Conservation (phyloP, 2,888 invertebrate genomes). For the Thysanoteuthis rhombus region DNA sequence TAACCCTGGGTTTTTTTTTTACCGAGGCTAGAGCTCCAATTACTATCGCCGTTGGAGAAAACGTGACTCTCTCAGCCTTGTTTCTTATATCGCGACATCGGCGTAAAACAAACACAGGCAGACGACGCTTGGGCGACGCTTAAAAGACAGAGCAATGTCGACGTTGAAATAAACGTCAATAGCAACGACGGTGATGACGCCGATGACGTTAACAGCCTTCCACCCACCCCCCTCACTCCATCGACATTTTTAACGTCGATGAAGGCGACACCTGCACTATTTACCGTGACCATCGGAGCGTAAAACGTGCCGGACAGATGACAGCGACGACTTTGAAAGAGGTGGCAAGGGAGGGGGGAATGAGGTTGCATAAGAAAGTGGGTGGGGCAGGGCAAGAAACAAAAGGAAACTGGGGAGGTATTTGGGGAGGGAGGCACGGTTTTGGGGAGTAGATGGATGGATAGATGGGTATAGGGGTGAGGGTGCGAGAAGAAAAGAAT, state of each 20-base stretch:
- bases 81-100: too few relatives aligned
- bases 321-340: slow-evolving; percentile 12
- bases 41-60: too few relatives aligned
- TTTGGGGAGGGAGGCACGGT: not conserved
- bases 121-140: not conserved
- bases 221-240: too few relatives aligned
- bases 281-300: not conserved
- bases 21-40: too few relatives aligned
- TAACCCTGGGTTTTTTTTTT: too few relatives aligned
- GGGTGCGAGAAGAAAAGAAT: too few relatives aligned
- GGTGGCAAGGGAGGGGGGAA: not conserved
- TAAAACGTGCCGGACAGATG: not conserved
- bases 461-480: not conserved
- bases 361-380: not conserved
- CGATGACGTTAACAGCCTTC: not conserved
- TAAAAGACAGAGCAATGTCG: not conserved
- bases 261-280: slow-evolving; percentile 12
- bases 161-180: not conserved
- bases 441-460: not conserved
- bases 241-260: not conserved
- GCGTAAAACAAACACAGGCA: not conserved
- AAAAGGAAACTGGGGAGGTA: not conserved
- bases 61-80: not conserved
- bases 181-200: not conserved
- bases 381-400: not conserved